These are phyloP conservation scores for Geotrupes spiniger DNA, from an alignment of 2,888 invertebrate species.

Conservation along the genomic window DNA sequence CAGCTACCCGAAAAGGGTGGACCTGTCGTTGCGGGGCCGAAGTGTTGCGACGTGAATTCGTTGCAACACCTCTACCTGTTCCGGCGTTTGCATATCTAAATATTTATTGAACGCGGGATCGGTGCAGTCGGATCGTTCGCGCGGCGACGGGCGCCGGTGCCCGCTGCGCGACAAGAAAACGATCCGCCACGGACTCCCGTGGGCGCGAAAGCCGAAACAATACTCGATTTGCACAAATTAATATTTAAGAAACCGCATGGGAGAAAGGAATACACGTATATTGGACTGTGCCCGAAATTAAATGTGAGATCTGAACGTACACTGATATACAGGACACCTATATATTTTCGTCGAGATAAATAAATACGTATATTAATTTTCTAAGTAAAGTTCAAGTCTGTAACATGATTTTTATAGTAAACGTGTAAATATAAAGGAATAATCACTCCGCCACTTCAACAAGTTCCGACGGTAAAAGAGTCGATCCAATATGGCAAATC, in stretches of 20 bases:
- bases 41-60: constrained; percentile 29
- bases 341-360: too few relatives aligned
- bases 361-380: too few relatives aligned
- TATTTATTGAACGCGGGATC: constrained; percentile 25
- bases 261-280: too few relatives aligned
- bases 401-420: too few relatives aligned
- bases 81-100: constrained; percentile 26
- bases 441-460: too few relatives aligned
- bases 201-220: constrained; percentile 21
- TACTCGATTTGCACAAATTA: constrained; percentile 29
- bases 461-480: too few relatives aligned
- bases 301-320: too few relatives aligned
- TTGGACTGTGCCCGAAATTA: too few relatives aligned
- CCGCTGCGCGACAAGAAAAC: constrained; percentile 24
- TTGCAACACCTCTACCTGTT: constrained; percentile 29
- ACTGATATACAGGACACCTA: too few relatives aligned
- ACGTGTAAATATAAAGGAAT: too few relatives aligned
- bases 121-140: constrained; percentile 14
- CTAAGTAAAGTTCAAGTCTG: too few relatives aligned
- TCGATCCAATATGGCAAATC: too few relatives aligned
- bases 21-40: constrained; percentile 11
- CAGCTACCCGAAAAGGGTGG: constrained; percentile 21
- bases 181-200: constrained; percentile 16
- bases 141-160: constrained; percentile 22
- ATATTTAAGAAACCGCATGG: constrained; percentile 21